Base-by-base conservation (phyloP, 2,113 vertebrate genomes). In the Hiodon alosoides region DNA sequence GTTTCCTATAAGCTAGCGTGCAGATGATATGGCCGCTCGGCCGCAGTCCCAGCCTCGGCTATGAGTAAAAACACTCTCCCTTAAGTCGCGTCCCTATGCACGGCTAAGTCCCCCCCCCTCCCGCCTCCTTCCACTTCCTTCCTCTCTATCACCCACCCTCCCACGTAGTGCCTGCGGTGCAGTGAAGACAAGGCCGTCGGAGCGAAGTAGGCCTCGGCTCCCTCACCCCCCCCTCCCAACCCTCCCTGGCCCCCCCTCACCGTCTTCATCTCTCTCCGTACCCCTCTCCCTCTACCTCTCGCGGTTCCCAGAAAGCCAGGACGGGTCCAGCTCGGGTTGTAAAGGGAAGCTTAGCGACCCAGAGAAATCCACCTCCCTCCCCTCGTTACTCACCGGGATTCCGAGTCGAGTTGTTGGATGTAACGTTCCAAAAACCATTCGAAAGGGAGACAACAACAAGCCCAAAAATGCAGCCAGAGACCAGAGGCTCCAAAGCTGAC, bases 401-500 rank as follows among this genome's bases (percentile, higher is more conserved):
- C 77, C 77, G 84, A 79, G 79, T 88, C 86, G 87, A 90, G 84
- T 80, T 76, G 82, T 81, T 81, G 83, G 57, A 77, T 54, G 81
- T 81, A 86, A 85, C 72, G 85, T 84, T 83, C 85, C 74, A 79
- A 76, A 80, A 88, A 80, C 77, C 85, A 81, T 76, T 85, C 80
- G 86, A 82, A 89, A 86, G 84, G 83, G 84, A 89, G 86, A 90
- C 91, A 90, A 90, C 89, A 90, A 91, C 89, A 89, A 92, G 90
- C 83, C 91, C 85, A 79, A 86, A 87, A 92, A 87, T 86, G 89
- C 87, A 92, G 89, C 85, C 90, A 88, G 86, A 89, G 88, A 91
- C 82, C 83, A 85, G 88, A 68, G 87, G 84, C 88, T 91, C 88
- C 82, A 79, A 83, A 89, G 90, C 90, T 84, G 88, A 84, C 91